A percentile compares a stretch with the other conserved stretches of the same genome.
These are phyloP conservation scores for Manacus vitellinus DNA, from an alignment of 2,113 vertebrate genomes.

Conservation along the genomic window DNA sequence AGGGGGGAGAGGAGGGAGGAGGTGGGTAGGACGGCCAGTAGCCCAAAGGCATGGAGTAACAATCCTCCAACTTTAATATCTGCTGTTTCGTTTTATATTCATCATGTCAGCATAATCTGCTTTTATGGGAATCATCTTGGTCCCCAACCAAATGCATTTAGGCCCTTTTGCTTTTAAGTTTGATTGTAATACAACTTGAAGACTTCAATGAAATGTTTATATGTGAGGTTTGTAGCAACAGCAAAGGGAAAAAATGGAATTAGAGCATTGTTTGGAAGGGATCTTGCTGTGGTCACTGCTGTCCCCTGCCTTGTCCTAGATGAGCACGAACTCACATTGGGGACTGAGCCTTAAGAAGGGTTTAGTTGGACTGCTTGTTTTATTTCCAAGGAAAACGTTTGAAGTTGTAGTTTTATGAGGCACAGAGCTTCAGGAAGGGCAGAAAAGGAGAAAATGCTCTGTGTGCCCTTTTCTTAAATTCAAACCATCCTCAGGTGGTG, in stretches of 20 bases:
- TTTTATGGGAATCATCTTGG: constrained; percentile 82
- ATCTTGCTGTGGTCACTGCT: neutral
- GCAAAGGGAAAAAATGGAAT: constrained; percentile 46
- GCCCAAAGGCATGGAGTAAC: constrained; percentile 64
- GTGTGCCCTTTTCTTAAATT: neutral
- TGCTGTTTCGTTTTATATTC: constrained; percentile 79
- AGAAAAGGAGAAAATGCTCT: neutral
- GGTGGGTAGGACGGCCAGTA: neutral
- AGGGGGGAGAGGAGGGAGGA: neutral
- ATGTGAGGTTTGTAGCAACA: constrained; percentile 3
- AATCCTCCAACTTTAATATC: constrained; percentile 78
- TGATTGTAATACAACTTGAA: constrained; percentile 80
- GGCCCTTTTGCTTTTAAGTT: constrained; percentile 76
- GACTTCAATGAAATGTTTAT: constrained; percentile 78
- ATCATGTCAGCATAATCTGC: constrained; percentile 81
- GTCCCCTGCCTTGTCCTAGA: neutral
- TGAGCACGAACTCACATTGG: fast-evolving
- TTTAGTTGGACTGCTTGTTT: neutral
- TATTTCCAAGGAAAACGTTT: neutral
- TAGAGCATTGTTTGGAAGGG: constrained; percentile 18
- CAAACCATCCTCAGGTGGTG: fast-evolving
- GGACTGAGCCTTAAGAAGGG: neutral
- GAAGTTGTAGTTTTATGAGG: neutral
- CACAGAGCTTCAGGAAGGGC: neutral
- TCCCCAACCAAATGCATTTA: constrained; percentile 78